Conservation (phyloP, 1,140 invertebrate genomes). For the Anoplolepis gracilipes region DNA sequence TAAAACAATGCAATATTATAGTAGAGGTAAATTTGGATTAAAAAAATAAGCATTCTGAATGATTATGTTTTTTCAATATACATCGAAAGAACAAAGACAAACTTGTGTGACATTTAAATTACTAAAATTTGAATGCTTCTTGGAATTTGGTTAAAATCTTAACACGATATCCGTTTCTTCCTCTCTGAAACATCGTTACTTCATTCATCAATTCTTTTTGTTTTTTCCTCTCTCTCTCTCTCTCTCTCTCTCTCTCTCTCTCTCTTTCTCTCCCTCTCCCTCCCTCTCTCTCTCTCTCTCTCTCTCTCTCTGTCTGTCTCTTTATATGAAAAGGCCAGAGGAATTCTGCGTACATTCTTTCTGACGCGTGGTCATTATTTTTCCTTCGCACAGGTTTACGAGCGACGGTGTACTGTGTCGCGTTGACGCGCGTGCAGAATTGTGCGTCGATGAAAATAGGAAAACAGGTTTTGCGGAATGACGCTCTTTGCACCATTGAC, state of each 20-base stretch:
- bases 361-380: conserved; percentile 6
- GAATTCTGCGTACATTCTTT: conserved; percentile 21
- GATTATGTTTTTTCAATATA: background rate
- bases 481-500: conserved; percentile 45
- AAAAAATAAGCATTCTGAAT: background rate
- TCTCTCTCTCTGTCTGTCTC: too few species aligned
- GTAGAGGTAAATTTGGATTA: background rate
- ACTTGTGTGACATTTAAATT: background rate
- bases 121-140: background rate
- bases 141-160: background rate
- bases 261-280: background rate
- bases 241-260: background rate
- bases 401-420: background rate
- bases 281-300: background rate
- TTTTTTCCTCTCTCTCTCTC: background rate
- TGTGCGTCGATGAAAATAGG: conserved; percentile 38
- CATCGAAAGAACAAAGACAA: too few species aligned
- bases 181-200: background rate
- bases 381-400: conserved; percentile 35
- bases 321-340: background rate
- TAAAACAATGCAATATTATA: background rate
- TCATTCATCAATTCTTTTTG: too few species aligned
- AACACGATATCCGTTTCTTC: background rate
- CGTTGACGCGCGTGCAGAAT: conserved; percentile 24
- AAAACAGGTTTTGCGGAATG: conserved; percentile 48